Evolutionary conservation across 1,140 invertebrate species (phyloP).

Genomic region (Drosophila quadrilineata): DNA sequence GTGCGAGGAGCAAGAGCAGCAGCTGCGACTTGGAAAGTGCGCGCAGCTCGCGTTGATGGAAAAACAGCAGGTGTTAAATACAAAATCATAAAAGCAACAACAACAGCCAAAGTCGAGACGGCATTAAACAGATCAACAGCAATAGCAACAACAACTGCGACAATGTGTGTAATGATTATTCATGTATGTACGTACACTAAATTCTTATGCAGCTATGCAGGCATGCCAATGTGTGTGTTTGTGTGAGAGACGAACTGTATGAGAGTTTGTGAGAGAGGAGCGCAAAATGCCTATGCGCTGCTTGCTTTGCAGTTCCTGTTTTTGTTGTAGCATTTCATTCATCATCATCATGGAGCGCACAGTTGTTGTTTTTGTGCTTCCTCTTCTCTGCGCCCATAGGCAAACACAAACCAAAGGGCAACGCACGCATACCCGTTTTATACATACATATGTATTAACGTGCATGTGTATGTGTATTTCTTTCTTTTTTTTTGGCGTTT

Average conservation of each 20-base stretch:
- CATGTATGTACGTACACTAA: constrained; percentile 1
- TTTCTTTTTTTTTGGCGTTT: constrained; percentile 30
- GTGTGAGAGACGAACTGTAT: no score
- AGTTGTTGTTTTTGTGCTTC: constrained; percentile 26
- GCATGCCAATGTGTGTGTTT: background rate
- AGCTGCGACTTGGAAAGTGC: constrained; percentile 25
- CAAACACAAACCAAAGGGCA: constrained; percentile 60
- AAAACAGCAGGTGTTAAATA: constrained; percentile 72
- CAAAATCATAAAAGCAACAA: constrained; percentile 50
- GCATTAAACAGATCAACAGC: constrained; percentile 30
- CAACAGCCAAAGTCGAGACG: no score
- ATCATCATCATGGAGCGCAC: constrained; percentile 51
- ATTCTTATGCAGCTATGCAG: constrained; percentile 6
- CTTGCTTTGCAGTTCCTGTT: constrained; percentile 31
- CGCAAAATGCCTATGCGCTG: constrained; percentile 18
- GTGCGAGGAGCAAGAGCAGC: no score
- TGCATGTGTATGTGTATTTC: no score
- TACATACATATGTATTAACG: no score
- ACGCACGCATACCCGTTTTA: constrained; percentile 63
- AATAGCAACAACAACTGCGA: constrained; percentile 23
- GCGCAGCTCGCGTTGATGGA: constrained; percentile 44
- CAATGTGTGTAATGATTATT: constrained; percentile 9
- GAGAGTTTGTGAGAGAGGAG: constrained; percentile 8
- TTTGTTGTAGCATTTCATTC: constrained; percentile 54
- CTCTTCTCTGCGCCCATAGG: constrained; percentile 37